These are phyloP conservation scores for Pteronotus mesoamericanus DNA, from an alignment of 2,797 vertebrate species.

Conservation along the genomic window DNA sequence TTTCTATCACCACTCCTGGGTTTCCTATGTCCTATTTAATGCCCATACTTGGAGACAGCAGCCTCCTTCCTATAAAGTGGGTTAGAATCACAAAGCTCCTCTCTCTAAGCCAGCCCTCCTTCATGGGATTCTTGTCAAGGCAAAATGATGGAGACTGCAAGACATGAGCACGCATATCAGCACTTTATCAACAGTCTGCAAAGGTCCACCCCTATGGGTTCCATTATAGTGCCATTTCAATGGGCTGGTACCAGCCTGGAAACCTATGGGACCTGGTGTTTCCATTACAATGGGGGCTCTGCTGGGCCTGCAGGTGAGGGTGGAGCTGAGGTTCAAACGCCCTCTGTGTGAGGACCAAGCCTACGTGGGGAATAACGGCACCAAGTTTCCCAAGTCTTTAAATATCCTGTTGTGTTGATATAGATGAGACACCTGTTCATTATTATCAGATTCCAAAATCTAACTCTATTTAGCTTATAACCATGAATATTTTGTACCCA, in stretches of 20 bases:
- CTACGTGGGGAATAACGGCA: background rate
- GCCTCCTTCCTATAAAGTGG: too few relatives aligned
- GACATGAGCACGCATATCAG: fast-evolving
- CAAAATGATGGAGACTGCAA: fast-evolving
- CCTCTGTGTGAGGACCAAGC: too few relatives aligned
- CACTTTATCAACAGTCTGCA: fast-evolving
- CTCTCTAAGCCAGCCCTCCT: background rate
- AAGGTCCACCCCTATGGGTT: too few relatives aligned
- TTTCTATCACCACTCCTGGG: background rate
- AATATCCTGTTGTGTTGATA: background rate
- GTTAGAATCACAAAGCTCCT: background rate
- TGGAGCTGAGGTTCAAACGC: background rate
- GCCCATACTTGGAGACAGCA: fast-evolving
- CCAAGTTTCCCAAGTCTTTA: background rate
- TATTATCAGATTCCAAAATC: background rate
- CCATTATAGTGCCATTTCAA: fast-evolving
- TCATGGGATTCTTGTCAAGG: background rate
- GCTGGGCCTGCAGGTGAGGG: fast-evolving
- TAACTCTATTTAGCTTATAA: background rate
- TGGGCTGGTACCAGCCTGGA: background rate
- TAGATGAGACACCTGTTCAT: background rate
- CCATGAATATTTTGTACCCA: background rate
- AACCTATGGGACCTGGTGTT: background rate
- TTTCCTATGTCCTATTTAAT: background rate
- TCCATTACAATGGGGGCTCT: fast-evolving